phyloP scores from a whole-genome alignment of 2,113 vertebrate species.

The Gavia stellata region DNA sequence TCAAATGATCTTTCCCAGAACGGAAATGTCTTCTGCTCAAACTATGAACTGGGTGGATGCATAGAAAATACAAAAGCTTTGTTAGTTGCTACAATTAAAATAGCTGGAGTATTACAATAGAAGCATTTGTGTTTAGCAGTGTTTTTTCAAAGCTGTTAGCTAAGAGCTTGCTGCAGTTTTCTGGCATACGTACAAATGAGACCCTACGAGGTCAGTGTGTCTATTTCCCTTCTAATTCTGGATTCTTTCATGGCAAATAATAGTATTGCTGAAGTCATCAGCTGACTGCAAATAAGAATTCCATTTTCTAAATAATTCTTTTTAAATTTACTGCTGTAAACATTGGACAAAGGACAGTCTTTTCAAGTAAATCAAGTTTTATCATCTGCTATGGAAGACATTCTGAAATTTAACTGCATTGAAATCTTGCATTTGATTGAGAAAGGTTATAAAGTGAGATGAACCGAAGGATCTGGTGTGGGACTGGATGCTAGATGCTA shows the following conservation, averaged over 20 bases:
- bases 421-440: not conserved
- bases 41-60: not conserved
- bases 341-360: not conserved
- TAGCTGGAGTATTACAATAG: constrained; percentile 5
- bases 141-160: not conserved
- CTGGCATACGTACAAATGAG: not conserved
- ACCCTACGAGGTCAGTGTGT: not conserved
- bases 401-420: not conserved
- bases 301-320: not conserved
- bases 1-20: not conserved
- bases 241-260: not conserved
- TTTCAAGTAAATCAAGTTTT: not conserved
- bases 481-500: not conserved
- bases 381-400: not conserved
- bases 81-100: not conserved
- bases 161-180: not conserved
- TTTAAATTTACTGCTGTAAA: not conserved
- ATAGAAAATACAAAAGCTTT: not conserved
- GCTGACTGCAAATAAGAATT: not conserved
- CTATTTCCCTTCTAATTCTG: not conserved
- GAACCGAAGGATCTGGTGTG: not conserved
- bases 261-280: not conserved
- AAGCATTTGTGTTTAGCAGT: not conserved
- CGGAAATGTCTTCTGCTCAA: not conserved
- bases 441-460: not conserved